phyloP scores from a whole-genome alignment of 2,797 vertebrate genomes.

The Leptodactylus fallax region DNA sequence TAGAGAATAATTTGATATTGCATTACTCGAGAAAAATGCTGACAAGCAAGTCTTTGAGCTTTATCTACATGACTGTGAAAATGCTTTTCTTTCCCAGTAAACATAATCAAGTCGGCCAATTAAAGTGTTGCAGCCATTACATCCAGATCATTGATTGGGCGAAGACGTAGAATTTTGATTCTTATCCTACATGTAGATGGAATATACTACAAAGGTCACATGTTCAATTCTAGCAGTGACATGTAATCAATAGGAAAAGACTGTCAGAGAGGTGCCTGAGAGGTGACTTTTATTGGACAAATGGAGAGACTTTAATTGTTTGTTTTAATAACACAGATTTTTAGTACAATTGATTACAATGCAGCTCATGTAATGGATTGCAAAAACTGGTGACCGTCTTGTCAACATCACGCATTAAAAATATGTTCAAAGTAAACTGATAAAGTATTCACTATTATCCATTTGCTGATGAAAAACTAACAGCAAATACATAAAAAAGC shows the following conservation, averaged over 20 bases:
- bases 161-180: constrained; percentile 41
- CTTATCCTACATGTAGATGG: constrained; percentile 23
- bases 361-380: not conserved
- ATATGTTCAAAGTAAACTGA: not conserved
- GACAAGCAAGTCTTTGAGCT: constrained; percentile 15
- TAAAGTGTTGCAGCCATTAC: constrained; percentile 35
- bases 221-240: constrained; percentile 31
- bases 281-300: constrained; percentile 12
- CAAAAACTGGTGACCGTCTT: not conserved
- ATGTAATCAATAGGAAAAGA: constrained; percentile 52
- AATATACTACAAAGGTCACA: constrained; percentile 49
- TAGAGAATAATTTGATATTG: constrained; percentile 17
- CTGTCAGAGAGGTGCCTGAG: not conserved
- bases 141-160: constrained; percentile 47
- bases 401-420: too few species aligned
- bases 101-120: constrained; percentile 51
- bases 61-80: constrained; percentile 49
- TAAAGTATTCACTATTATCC: not conserved
- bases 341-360: constrained; percentile 46
- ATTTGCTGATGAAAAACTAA: too few species aligned
- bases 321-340: constrained; percentile 41
- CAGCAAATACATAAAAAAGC: not conserved
- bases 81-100: constrained; percentile 37
- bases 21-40: constrained; percentile 34
- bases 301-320: constrained; percentile 40